Conservation (phyloP, 2,888 invertebrate species). For the Stenoptilia bipunctidactyla region DNA sequence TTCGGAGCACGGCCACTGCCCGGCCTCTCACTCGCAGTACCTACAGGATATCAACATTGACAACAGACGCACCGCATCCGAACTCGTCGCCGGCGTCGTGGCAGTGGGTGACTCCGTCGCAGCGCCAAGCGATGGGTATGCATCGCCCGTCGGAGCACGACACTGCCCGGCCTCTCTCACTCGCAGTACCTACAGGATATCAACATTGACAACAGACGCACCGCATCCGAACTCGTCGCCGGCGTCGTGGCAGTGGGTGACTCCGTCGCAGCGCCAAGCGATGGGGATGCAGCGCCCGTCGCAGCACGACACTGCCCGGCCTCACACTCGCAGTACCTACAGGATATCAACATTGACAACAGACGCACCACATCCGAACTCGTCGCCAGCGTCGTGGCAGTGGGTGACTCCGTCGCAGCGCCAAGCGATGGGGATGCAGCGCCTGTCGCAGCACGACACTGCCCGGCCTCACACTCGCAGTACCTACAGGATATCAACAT, state of each 20-base stretch:
- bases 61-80: slow-evolving; percentile 68
- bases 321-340: slow-evolving; percentile 10
- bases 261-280: slow-evolving; percentile 75
- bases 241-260: slow-evolving; percentile 74
- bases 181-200: slow-evolving; percentile 30
- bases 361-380: slow-evolving; percentile 71
- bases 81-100: slow-evolving; percentile 75
- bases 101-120: slow-evolving; percentile 75
- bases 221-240: slow-evolving; percentile 75
- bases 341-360: no score
- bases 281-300: slow-evolving; percentile 73
- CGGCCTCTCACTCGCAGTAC: slow-evolving; percentile 29
- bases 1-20: slow-evolving; percentile 72
- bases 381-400: slow-evolving; percentile 76
- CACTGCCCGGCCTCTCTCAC: slow-evolving; percentile 50
- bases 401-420: slow-evolving; percentile 74
- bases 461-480: slow-evolving; percentile 34
- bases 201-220: no score
- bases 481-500: slow-evolving; percentile 66
- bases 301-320: slow-evolving; percentile 55
- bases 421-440: slow-evolving; percentile 74
- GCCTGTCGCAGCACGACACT: slow-evolving; percentile 73
- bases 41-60: no score
- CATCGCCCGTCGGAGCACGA: slow-evolving; percentile 72
- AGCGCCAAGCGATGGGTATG: slow-evolving; percentile 73